Evolutionary conservation across 2,888 invertebrate genomes (phyloP).

Genomic region (Automeris io): DNA sequence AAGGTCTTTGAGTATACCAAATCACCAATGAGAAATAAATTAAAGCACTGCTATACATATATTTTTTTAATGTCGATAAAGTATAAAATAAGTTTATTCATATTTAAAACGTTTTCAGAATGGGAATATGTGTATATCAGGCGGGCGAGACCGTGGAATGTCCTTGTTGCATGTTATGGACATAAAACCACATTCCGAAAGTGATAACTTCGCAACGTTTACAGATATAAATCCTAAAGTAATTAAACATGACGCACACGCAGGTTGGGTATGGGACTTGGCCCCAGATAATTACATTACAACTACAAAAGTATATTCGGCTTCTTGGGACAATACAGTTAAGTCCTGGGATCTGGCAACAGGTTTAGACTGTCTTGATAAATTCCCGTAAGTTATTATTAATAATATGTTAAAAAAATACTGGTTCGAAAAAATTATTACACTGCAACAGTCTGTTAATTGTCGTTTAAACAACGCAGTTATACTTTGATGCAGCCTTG

Average conservation of each 20-base stretch:
- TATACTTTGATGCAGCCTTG: too few relatives aligned
- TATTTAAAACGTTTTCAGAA: conserved; percentile 38
- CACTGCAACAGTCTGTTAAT: too few relatives aligned
- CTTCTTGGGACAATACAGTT: conserved; percentile 79
- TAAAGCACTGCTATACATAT: too few relatives aligned
- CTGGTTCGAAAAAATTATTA: too few relatives aligned
- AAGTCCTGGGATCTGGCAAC: conserved; percentile 73
- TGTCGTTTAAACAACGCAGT: too few relatives aligned
- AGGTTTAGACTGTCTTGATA: conserved; percentile 59
- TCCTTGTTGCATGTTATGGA: conserved; percentile 69
- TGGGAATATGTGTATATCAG: conserved; percentile 73
- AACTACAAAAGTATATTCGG: conserved; percentile 71
- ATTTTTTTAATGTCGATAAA: too few relatives aligned
- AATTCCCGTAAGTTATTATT: conserved; percentile 53
- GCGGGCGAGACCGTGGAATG: conserved; percentile 76
- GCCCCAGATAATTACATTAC: conserved; percentile 55
- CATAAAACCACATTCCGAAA: conserved; percentile 34
- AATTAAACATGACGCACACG: conserved; percentile 67
- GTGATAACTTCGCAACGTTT: conserved; percentile 32
- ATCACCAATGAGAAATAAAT: too few relatives aligned
- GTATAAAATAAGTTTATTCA: not conserved
- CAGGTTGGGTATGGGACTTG: conserved; percentile 81
- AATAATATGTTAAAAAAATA: too few relatives aligned
- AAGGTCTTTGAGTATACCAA: too few relatives aligned
- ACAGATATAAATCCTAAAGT: conserved; percentile 44